phyloP scores from a whole-genome alignment of 2,888 invertebrate species.

The Trichacis sp. region DNA sequence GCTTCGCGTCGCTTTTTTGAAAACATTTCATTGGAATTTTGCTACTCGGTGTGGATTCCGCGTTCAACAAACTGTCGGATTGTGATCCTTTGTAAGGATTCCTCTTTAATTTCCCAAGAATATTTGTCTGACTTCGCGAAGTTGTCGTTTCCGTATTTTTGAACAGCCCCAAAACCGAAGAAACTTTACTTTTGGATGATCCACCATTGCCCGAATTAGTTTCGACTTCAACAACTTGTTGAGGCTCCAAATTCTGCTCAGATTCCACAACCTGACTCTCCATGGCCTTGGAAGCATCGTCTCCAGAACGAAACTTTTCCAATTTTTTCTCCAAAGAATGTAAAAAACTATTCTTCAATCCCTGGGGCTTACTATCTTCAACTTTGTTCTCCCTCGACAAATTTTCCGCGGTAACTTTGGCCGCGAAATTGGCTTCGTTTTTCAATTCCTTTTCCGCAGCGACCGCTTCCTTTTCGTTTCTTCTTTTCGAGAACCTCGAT shows the following conservation, averaged over 20 bases:
- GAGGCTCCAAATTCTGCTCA: slow-evolving; percentile 60
- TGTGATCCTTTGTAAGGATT: slow-evolving; percentile 64
- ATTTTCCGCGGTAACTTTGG: slow-evolving; percentile 48
- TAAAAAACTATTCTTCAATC: slow-evolving; percentile 72
- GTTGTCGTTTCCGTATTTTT: slow-evolving; percentile 70
- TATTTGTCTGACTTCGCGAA: slow-evolving; percentile 44
- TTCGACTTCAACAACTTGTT: slow-evolving; percentile 71
- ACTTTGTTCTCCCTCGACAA: slow-evolving; percentile 23
- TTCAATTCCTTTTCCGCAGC: slow-evolving; percentile 54
- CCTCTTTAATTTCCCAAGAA: slow-evolving; percentile 72
- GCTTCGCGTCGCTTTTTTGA: slow-evolving; percentile 46
- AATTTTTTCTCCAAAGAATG: slow-evolving; percentile 79
- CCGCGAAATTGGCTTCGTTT: slow-evolving; percentile 58
- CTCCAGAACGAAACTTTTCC: slow-evolving; percentile 59
- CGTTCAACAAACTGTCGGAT: slow-evolving; percentile 46
- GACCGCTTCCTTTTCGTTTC: slow-evolving; percentile 72
- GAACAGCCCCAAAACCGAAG: slow-evolving; percentile 82
- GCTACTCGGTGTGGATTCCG: slow-evolving; percentile 48
- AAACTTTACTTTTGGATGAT: slow-evolving; percentile 78
- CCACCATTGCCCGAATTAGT: slow-evolving; percentile 71
- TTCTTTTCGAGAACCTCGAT: slow-evolving; percentile 79
- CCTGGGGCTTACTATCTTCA: slow-evolving; percentile 45
- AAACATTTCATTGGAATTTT: slow-evolving; percentile 60
- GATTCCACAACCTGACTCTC: slow-evolving; percentile 54
- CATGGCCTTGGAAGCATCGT: slow-evolving; percentile 53